A percentile compares a stretch with the other conserved stretches of the same genome.
Conservation (phyloP, 2,888 invertebrate species). For the Chloromyia formosa region DNA sequence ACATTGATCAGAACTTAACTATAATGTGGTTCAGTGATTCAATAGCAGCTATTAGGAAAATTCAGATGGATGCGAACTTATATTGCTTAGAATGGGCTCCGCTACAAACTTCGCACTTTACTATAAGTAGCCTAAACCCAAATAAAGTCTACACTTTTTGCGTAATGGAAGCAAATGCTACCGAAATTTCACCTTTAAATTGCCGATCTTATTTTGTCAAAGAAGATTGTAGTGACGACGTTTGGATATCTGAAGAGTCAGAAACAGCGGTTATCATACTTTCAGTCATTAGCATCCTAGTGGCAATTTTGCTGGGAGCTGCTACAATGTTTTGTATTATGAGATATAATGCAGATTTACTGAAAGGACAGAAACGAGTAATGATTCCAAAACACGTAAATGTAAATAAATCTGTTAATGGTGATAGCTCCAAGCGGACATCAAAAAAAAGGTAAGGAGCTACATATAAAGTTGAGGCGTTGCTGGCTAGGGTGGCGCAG, state of each 20-base stretch:
- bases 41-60: not conserved
- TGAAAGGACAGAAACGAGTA: slow-evolving; percentile 58
- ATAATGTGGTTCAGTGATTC: slow-evolving; percentile 14
- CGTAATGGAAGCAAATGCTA: not conserved
- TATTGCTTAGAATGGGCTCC: not conserved
- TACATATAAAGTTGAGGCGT: too few relatives aligned
- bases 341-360: slow-evolving; percentile 56
- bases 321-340: slow-evolving; percentile 57
- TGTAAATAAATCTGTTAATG: too few relatives aligned
- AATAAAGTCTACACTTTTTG: slow-evolving; percentile 8
- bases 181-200: slow-evolving; percentile 4
- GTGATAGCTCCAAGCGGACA: too few relatives aligned
- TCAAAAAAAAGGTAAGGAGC: too few relatives aligned
- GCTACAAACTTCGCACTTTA: not conserved
- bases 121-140: not conserved
- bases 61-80: not conserved
- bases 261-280: slow-evolving; percentile 57
- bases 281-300: slow-evolving; percentile 55
- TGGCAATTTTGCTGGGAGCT: slow-evolving; percentile 56
- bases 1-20: not conserved
- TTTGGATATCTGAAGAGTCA: slow-evolving; percentile 56
- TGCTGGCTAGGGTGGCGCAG: too few relatives aligned
- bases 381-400: slow-evolving; percentile 52
- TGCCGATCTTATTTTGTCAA: slow-evolving; percentile 58
- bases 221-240: slow-evolving; percentile 54